Evolutionary conservation across 2,888 invertebrate genomes (phyloP), one percentile per base, ranked within the genome.

Genomic region (Piscicola geometra): DNA sequence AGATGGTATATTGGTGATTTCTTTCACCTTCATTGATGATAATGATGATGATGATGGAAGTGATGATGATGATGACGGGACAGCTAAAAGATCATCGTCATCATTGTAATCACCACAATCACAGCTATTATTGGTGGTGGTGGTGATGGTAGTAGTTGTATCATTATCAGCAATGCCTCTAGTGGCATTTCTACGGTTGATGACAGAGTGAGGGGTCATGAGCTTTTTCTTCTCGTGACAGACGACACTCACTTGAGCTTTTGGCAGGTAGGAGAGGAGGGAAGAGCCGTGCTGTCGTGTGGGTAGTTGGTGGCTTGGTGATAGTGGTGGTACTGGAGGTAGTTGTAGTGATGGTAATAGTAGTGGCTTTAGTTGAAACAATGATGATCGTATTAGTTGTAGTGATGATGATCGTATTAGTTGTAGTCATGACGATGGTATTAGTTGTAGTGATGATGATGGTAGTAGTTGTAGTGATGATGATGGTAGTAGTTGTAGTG

Each of bases 251-350:
- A 60, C n/a, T 64, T 71, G 71, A 15, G 76, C 71, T 76, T 56
- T 33, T 30, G 76, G 76, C 5, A 76, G 64, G n/a, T 32, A 60
- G 18, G 35, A 33, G 41, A 76, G 41, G 12, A 73, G 64, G 18
- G 60, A 56, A 36, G 73, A 73, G 5, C 36, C 73, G 15, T 35
- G 35, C 73, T 73, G 35, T 25, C 15, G 41, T 5, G 41, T 9
- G 41, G 41, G 15, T 5, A 15, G 41, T 41, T 5, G 41, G 5
- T 5, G 41, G 5, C 5, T 41, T 41, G n/a, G n/a, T n/a, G n/a
- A 41, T 5, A 15, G 41, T 41, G 41, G 41, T 41, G 41, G 41
- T 41, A 41, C 15, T 41, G n/a, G n/a, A n/a, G n/a, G n/a, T n/a
- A n/a, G n/a, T n/a, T n/a, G n/a, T n/a, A n/a, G n/a, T n/a, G n/a